phyloP scores from a whole-genome alignment of 2,888 invertebrate genomes.

The Dolichomitus sp. region DNA sequence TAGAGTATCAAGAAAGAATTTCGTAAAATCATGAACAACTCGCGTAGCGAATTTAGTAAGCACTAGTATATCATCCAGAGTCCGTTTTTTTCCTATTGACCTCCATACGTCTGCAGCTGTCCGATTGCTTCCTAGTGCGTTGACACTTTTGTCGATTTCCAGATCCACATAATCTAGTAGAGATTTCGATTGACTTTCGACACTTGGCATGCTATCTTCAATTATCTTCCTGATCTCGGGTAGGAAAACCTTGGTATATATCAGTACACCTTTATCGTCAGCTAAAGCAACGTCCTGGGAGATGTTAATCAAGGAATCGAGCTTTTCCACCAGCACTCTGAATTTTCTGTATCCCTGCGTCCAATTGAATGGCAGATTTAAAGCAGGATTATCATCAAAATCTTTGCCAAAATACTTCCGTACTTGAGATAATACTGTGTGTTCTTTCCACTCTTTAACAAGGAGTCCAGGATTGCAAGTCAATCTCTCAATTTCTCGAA shows the following conservation, averaged over 20 bases:
- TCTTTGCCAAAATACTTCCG: constrained; percentile 70
- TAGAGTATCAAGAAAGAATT: constrained; percentile 64
- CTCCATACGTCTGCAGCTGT: constrained; percentile 73
- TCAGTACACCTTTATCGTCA: constrained; percentile 72
- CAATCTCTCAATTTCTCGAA: constrained; percentile 86
- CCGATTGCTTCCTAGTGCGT: constrained; percentile 67
- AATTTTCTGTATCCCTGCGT: constrained; percentile 79
- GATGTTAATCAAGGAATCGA: constrained; percentile 70
- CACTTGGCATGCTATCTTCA: constrained; percentile 65
- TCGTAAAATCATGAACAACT: constrained; percentile 72
- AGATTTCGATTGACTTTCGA: constrained; percentile 66
- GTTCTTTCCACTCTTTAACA: constrained; percentile 86
- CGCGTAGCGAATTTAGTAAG: constrained; percentile 75
- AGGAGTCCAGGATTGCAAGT: constrained; percentile 86
- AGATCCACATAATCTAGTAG: constrained; percentile 75
- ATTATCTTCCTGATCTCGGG: constrained; percentile 73
- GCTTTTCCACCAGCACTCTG: constrained; percentile 74
- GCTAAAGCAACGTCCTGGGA: constrained; percentile 68
- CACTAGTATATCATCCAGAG: constrained; percentile 73
- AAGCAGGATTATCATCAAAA: constrained; percentile 60
- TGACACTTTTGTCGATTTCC: constrained; percentile 76
- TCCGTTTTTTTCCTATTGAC: constrained; percentile 59
- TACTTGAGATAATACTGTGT: constrained; percentile 73
- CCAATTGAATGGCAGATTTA: constrained; percentile 79
- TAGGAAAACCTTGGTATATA: constrained; percentile 68